phyloP scores from a whole-genome alignment of 2,888 invertebrate genomes.

The Anthoptus insignis region DNA sequence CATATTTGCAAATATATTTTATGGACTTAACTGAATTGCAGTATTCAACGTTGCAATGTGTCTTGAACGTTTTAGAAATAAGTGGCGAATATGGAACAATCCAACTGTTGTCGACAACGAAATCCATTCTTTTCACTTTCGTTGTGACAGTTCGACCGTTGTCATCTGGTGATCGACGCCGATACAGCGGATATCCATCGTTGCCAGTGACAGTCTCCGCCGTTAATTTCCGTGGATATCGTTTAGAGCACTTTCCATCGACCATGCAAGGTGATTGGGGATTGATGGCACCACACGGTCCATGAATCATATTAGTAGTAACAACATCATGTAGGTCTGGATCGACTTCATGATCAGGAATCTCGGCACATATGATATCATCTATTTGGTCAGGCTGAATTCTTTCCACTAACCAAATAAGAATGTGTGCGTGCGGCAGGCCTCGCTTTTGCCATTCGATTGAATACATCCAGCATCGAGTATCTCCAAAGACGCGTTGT shows the following conservation, averaged over 20 bases:
- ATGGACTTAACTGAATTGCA: slow-evolving; percentile 41
- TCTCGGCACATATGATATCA: slow-evolving; percentile 47
- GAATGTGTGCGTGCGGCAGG: slow-evolving; percentile 43
- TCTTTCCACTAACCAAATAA: slow-evolving; percentile 46
- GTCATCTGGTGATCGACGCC: slow-evolving; percentile 42
- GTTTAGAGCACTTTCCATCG: slow-evolving; percentile 55
- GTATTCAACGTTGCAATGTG: slow-evolving; percentile 50
- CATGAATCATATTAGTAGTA: slow-evolving; percentile 46
- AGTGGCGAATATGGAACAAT: slow-evolving; percentile 53
- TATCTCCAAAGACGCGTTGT: slow-evolving; percentile 37
- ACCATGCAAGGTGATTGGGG: slow-evolving; percentile 47
- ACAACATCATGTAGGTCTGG: slow-evolving; percentile 47
- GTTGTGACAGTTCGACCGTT: slow-evolving; percentile 44
- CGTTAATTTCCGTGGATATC: slow-evolving; percentile 56
- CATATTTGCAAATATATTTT: slow-evolving; percentile 44
- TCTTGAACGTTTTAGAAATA: slow-evolving; percentile 50
- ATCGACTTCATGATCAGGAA: slow-evolving; percentile 46
- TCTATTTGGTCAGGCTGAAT: slow-evolving; percentile 43
- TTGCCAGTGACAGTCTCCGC: slow-evolving; percentile 54
- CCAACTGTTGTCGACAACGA: slow-evolving; percentile 48
- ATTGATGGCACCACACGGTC: slow-evolving; percentile 47
- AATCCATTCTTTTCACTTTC: slow-evolving; percentile 38
- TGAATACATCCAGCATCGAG: slow-evolving; percentile 50
- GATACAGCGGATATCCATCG: slow-evolving; percentile 44
- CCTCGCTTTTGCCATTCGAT: slow-evolving; percentile 48